These are phyloP conservation scores for Orthosia cruda DNA, from an alignment of 2,888 invertebrate genomes.

Conservation along the genomic window DNA sequence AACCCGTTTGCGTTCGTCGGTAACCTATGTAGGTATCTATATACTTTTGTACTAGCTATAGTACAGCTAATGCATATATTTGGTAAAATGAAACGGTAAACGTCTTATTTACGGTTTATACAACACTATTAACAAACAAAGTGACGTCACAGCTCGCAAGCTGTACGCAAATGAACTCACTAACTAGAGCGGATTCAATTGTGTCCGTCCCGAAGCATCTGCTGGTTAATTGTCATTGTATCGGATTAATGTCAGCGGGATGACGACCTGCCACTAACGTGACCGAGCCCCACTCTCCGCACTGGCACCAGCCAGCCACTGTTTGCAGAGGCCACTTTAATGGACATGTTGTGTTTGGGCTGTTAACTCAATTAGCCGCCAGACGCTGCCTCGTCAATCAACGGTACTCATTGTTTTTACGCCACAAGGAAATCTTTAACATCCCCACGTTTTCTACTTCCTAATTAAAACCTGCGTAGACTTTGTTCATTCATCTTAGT, in stretches of 20 bases:
- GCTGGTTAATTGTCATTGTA: slow-evolving; percentile 69
- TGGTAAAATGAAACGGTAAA: slow-evolving; percentile 17
- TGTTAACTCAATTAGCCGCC: slow-evolving; percentile 89
- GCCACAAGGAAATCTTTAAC: slow-evolving; percentile 78
- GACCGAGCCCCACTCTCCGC: slow-evolving; percentile 43
- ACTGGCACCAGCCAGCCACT: slow-evolving; percentile 66
- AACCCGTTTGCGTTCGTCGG: slow-evolving; percentile 44
- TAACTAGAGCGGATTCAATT: slow-evolving; percentile 58
- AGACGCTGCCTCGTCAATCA: slow-evolving; percentile 80
- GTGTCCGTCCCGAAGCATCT: slow-evolving; percentile 52
- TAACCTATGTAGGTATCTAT: slow-evolving; percentile 14
- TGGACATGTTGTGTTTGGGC: slow-evolving; percentile 87
- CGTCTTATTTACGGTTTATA: slow-evolving; percentile 23
- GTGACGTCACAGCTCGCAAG: slow-evolving; percentile 40
- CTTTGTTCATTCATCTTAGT: slow-evolving; percentile 23
- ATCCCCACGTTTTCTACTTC: slow-evolving; percentile 47
- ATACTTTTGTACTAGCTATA: neutral
- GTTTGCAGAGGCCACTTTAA: slow-evolving; percentile 83
- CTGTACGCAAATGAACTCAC: slow-evolving; percentile 57
- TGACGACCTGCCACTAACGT: slow-evolving; percentile 64
- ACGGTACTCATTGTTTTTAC: slow-evolving; percentile 84
- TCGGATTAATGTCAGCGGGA: slow-evolving; percentile 66
- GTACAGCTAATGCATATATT: slow-evolving; percentile 22
- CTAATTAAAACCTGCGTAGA: slow-evolving; percentile 27
- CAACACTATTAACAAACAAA: slow-evolving; percentile 19